These are phyloP conservation scores for Lithophane semibrunnea DNA, from an alignment of 2,888 invertebrate genomes.

Conservation along the genomic window DNA sequence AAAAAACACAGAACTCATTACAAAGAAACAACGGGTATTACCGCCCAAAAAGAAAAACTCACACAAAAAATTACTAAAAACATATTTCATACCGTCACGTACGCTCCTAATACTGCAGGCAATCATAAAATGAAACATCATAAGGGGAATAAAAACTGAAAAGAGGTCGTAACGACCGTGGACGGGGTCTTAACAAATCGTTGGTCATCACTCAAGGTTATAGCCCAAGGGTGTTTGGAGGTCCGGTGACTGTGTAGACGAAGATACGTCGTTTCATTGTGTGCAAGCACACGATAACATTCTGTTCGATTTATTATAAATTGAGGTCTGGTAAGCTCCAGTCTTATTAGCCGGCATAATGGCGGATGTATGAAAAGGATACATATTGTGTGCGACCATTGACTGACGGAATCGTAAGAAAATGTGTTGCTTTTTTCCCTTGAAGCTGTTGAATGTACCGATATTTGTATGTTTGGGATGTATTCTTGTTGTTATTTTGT, in stretches of 20 bases:
- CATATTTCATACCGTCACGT: constrained; percentile 81
- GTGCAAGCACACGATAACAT: constrained; percentile 80
- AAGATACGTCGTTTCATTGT: constrained; percentile 88
- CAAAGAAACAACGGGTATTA: constrained; percentile 36
- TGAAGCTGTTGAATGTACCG: constrained; percentile 15
- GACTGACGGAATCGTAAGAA: constrained; percentile 32
- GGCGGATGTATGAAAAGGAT: constrained; percentile 74
- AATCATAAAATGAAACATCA: constrained; percentile 89
- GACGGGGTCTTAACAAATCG: constrained; percentile 88
- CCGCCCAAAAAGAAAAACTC: constrained; percentile 38
- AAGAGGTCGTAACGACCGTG: constrained; percentile 85
- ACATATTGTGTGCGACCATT: constrained; percentile 70
- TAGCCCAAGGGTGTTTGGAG: constrained; percentile 80
- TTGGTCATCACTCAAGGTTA: constrained; percentile 88
- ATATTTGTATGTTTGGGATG: constrained; percentile 14
- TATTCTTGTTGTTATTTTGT: background rate
- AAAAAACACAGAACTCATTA: constrained; percentile 9
- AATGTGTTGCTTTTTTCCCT: constrained; percentile 46
- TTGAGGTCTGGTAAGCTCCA: constrained; percentile 77
- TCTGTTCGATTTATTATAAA: constrained; percentile 86
- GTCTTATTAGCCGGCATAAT: constrained; percentile 80
- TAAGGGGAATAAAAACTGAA: constrained; percentile 88
- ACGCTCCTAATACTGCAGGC: constrained; percentile 82
- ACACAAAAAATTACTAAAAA: constrained; percentile 63
- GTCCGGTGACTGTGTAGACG: constrained; percentile 75